Base-by-base conservation (phyloP, 1,140 invertebrate genomes). In the Hormaphis cornu region DNA sequence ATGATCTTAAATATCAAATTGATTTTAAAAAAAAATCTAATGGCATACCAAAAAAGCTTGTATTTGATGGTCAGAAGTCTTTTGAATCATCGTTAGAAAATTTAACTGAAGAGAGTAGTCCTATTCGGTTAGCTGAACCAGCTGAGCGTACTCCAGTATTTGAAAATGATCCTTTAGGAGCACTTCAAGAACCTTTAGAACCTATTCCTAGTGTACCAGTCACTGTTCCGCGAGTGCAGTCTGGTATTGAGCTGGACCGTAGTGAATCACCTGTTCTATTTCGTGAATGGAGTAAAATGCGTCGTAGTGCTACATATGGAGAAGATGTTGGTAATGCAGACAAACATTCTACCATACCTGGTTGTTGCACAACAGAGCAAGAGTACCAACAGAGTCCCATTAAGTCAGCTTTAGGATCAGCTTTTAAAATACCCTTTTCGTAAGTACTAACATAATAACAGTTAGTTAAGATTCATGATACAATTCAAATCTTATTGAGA, bases 141-240 rank as follows among this genome's bases (percentile, higher is more conserved):
- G 44, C 61, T 9, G 44, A 48, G 18, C 81, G 90, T 48, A 92
- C 89, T 22, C 88, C 89, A 2, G 90, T 95, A 1, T 89, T 91
- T 2, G 85, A 91, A 76, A 93, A 93, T 77, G 93, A 95, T 81
- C 93, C 93, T 1, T 78, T 96, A 26, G 93, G 93, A 10, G 90
- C 91, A 28, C 80, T 71, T 93, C 44, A 66, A 44, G 81, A 74
- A 66, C 48, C 35, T 22, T 40, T 58, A 83, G 84, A 73, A 54
- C 33, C 33, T 48, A 28, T 37, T 6, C 50, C 48, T 22, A 58
- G 16, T 22, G 33, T n/a, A 8, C 1, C 12, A 24, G 7, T 30
- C n/a, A 58, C 61, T 18, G 54, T 74, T 28, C 48, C 70, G 12
- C 22, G 73, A 22, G 66, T 73, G 9, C 69, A 66, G n/a, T 75